Evolutionary conservation across 30 jellyfish, hydroid and myxozoan genomes (phyloP), one percentile per base, ranked within the genome.

Genomic region (Turritopsis rubra): DNA sequence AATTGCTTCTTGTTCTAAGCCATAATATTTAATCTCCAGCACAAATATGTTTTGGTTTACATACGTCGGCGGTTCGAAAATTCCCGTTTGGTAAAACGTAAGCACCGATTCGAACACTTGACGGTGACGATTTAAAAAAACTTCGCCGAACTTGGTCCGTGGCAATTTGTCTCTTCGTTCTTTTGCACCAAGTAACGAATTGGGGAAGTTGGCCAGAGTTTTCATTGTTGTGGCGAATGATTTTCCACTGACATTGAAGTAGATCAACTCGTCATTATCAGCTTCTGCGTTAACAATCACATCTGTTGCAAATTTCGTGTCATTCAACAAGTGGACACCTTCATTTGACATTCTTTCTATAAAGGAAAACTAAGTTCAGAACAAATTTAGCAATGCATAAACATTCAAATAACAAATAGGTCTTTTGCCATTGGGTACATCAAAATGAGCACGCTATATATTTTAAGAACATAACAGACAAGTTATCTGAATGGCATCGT

Each of bases 11-110:
- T 85, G 89, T 52, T 72, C 89, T 0, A 93, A 93, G 24, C 96
- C 99, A 75, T 85, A 93, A 73, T 75, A 93, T n/a, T 85, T 89
- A 82, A 93, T 71, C 54, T 93, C 99, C 66, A 75, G 79, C 53
- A 89, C 96, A 83, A 93, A 93, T 1, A 88, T 89, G 71, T 84
- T 85, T 28, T 89, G 86, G 65, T 86, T 88, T 8, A 93, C 96
- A 28, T 85, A 85, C 9, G 95, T 53, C 1, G 99, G 97, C 30
- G 87, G 96, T 65, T 93, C 99, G 72, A 93, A 93, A 19, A 93
- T 86, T 19, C 99, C 99, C 16, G 96, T 85, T 73, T 89, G 99
- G 73, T 93, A 93, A 54, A 93, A 93, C 18, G 96, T 93, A n/a
- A 93, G 53, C 25, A 93, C 79, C 21, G 78, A 73, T 54, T 88